Conservation (phyloP, 1,140 invertebrate species). For the Sminthurinus signatus region DNA sequence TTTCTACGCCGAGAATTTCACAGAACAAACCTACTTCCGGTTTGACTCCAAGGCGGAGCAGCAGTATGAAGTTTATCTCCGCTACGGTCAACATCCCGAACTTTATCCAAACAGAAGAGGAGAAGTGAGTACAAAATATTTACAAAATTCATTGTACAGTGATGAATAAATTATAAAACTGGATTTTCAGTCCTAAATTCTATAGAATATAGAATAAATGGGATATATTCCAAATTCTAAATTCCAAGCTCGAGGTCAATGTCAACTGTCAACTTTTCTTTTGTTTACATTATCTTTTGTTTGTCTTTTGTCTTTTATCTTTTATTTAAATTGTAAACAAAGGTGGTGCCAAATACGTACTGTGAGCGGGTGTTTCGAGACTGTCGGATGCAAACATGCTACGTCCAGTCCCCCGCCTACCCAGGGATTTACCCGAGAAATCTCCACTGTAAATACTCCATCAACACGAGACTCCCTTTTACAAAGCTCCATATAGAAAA, state of each 20-base stretch:
- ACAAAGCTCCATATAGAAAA: conserved; percentile 89
- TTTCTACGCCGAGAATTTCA: conserved; percentile 86
- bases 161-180: not conserved
- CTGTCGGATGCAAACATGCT: conserved; percentile 78
- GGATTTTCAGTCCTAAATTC: not conserved
- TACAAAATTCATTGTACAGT: not conserved
- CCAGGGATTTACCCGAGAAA: conserved; percentile 85
- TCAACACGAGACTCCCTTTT: conserved; percentile 77
- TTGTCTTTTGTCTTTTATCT: not conserved
- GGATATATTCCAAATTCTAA: no score
- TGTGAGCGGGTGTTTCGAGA: conserved; percentile 78
- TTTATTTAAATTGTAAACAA: not conserved
- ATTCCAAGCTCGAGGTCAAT: no score
- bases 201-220: no score
- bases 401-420: conserved; percentile 84
- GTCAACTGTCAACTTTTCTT: no score
- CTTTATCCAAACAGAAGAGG: conserved; percentile 81
- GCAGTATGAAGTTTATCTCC: conserved; percentile 70
- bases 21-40: conserved; percentile 75
- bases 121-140: conserved; percentile 52
- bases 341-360: conserved; percentile 62
- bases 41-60: conserved; percentile 75
- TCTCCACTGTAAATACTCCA: conserved; percentile 78
- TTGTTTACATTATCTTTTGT: no score
- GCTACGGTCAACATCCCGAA: conserved; percentile 83